phyloP scores from a whole-genome alignment of 1,140 invertebrate genomes.

The Zaprionus davidi region DNA sequence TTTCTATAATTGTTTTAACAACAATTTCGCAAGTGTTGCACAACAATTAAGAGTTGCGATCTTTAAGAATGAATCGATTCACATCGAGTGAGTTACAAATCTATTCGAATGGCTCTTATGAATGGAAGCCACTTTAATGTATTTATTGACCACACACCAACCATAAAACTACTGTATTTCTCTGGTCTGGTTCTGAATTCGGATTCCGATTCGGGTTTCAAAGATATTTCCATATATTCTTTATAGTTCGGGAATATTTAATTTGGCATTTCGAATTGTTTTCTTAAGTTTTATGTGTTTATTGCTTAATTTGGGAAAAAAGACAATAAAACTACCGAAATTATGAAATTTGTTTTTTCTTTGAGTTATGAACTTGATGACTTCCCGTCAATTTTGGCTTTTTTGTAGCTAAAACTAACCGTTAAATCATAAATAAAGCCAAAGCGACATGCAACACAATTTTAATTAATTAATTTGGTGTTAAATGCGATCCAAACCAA shows the following conservation, averaged over 20 bases:
- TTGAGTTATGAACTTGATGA: slow-evolving; percentile 17
- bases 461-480: slow-evolving; percentile 36
- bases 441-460: slow-evolving; percentile 8
- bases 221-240: neutral
- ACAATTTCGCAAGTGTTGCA: neutral
- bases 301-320: slow-evolving; percentile 10
- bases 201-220: neutral
- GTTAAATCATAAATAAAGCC: slow-evolving; percentile 22
- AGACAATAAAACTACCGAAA: slow-evolving; percentile 12
- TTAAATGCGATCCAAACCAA: slow-evolving; percentile 25
- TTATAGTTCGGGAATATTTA: neutral
- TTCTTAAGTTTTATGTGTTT: slow-evolving; percentile 19
- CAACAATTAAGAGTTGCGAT: neutral
- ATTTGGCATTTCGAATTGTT: neutral
- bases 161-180: slow-evolving; percentile 7
- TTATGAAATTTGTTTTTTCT: neutral
- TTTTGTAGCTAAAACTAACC: neutral
- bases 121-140: neutral
- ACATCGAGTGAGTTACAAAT: neutral
- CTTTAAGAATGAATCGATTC: neutral
- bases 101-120: neutral
- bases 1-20: slow-evolving; percentile 1
- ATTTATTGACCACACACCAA: neutral
- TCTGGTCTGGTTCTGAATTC: neutral
- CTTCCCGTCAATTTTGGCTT: slow-evolving; percentile 11